Evolutionary conservation across 2,113 vertebrate genomes (phyloP), one percentile per base, ranked within the genome.

Genomic region (Myodes glareolus): DNA sequence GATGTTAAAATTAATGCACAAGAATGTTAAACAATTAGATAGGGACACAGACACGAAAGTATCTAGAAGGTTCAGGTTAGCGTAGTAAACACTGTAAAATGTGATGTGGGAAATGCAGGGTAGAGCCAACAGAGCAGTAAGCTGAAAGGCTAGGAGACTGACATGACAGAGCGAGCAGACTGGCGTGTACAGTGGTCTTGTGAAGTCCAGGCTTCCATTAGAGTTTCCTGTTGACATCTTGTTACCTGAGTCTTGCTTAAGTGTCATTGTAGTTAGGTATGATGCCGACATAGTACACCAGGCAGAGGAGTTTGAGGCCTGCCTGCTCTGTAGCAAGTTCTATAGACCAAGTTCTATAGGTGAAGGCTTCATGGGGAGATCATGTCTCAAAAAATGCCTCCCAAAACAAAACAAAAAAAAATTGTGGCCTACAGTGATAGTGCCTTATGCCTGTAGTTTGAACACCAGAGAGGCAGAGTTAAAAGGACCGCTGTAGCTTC

Each of bases 211-310:
- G 36, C 27, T 70, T 61, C 55, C 25, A 7, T 76, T 91, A 42
- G 63, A 82, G 72, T 92, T 90, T 67, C 75, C 42, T 72, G 52
- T 55, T 89, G 68, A 58, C 39, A 13, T 92, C n/a, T 94, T 94
- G 72, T 10, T 91, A 52, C 3, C 1, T 65, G 77, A 86, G 6
- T 84, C 94, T 94, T 92, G 36, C 29, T 68, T 68, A 25, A 84
- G 68, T 33, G 12, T 19, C 16, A 19, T 52, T 87, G 86, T 76
- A 29, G 78, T 33, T 33, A 19, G 31, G 17, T 17, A 36, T 55
- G 50, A 19, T 81, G 8, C 17, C 17, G 5, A 19, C n/a, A n/a
- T n/a, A 73, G 70, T 10, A 45, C 23, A 47, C 33, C 42, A 47
- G 75, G 12, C 36, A 73, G 36, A 73, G 70, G 17, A 73, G 70